These are phyloP conservation scores for Drosophila mimica DNA, from an alignment of 2,888 invertebrate genomes.

Conservation along the genomic window DNA sequence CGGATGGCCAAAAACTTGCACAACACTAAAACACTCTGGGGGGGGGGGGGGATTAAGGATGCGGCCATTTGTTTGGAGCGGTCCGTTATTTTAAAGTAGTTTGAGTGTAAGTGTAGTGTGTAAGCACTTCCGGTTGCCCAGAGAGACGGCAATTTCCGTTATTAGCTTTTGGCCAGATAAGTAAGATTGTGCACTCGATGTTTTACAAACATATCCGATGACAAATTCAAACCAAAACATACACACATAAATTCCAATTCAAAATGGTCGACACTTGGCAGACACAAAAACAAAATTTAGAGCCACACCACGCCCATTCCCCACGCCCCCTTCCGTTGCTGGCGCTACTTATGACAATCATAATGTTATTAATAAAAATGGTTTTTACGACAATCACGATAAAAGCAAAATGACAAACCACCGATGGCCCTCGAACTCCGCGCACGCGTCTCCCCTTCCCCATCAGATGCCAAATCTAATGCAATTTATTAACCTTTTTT, in stretches of 20 bases:
- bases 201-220: constrained; percentile 17
- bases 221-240: constrained; percentile 23
- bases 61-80: constrained; percentile 14
- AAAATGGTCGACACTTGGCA: constrained; percentile 22
- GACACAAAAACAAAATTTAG: neutral
- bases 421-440: constrained; percentile 4
- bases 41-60: constrained; percentile 9
- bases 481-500: constrained; percentile 84
- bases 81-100: constrained; percentile 56
- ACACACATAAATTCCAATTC: constrained; percentile 8
- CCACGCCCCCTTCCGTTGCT: constrained; percentile 3
- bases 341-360: constrained; percentile 62
- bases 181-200: neutral
- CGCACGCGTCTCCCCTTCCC: constrained; percentile 56
- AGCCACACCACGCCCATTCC: neutral
- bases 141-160: constrained; percentile 68
- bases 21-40: constrained; percentile 22
- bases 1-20: constrained; percentile 5
- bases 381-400: constrained; percentile 70
- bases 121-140: constrained; percentile 71
- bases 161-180: constrained; percentile 37
- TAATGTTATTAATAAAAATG: constrained; percentile 79
- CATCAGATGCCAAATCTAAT: constrained; percentile 82
- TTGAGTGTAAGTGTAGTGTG: constrained; percentile 58
- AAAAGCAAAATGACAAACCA: constrained; percentile 53